A percentile compares a stretch with the other conserved stretches of the same genome.
Evolutionary conservation across 2,888 invertebrate genomes (phyloP).

Genomic region (Drosophila conformis): DNA sequence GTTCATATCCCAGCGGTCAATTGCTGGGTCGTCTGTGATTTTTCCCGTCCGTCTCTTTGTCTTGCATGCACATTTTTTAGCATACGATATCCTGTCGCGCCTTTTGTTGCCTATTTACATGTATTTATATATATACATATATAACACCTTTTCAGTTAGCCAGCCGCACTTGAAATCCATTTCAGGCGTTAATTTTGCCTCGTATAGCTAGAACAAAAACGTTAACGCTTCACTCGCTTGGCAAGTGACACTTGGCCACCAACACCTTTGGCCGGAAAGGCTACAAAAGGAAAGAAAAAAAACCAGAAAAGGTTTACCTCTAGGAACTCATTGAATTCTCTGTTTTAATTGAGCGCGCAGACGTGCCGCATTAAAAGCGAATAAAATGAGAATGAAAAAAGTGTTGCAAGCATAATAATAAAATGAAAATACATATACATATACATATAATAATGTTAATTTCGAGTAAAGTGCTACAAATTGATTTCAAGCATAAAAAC

Average conservation of each 20-base stretch:
- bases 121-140: conserved; percentile 18
- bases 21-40: conserved; percentile 82
- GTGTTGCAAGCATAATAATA: conserved; percentile 46
- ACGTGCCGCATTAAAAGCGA: conserved; percentile 60
- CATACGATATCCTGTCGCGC: conserved; percentile 34
- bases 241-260: conserved; percentile 79
- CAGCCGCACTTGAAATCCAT: conserved; percentile 75
- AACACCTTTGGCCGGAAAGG: conserved; percentile 35
- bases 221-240: conserved; percentile 71
- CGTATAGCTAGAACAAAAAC: conserved; percentile 58
- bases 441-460: conserved; percentile 65
- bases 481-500: conserved; percentile 71
- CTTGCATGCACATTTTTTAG: conserved; percentile 26
- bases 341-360: conserved; percentile 72
- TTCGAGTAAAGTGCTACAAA: conserved; percentile 74
- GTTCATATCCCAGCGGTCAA: conserved; percentile 84
- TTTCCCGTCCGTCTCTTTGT: conserved; percentile 39
- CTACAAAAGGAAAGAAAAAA: conserved; percentile 9
- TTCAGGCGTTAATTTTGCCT: conserved; percentile 75
- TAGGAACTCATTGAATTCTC: conserved; percentile 39
- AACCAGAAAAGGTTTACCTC: conserved; percentile 38
- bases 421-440: conserved; percentile 48
- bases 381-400: conserved; percentile 45
- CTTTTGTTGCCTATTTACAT: conserved; percentile 45
- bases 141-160: conserved; percentile 74